Conservation (phyloP, 1,140 invertebrate species). For the Meloidogyne floridensis region DNA sequence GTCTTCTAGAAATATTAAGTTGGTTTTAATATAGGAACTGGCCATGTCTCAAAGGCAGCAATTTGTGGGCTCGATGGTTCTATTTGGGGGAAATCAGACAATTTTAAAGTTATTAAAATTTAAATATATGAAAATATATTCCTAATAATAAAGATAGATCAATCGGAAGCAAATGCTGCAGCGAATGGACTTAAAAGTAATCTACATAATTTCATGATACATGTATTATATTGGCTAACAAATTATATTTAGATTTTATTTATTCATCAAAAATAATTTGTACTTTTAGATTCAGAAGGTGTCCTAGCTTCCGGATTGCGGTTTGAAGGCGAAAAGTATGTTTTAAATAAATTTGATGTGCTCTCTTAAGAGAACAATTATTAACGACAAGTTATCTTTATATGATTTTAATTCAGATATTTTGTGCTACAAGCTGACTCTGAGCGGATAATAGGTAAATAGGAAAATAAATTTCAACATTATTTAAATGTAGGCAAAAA, state of each 20-base stretch:
- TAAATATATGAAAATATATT: neutral
- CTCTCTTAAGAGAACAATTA: neutral
- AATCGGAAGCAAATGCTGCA: slow-evolving; percentile 17
- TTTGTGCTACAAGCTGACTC: slow-evolving; percentile 55
- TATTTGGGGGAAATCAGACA: slow-evolving; percentile 65
- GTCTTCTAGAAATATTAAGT: too few relatives aligned
- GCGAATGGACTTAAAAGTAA: slow-evolving; percentile 26
- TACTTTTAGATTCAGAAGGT: slow-evolving; percentile 53
- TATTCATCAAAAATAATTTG: neutral
- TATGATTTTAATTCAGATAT: slow-evolving; percentile 15
- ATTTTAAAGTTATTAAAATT: slow-evolving; percentile 54
- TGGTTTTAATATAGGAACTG: slow-evolving; percentile 42
- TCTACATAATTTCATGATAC: neutral
- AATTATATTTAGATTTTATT: too few relatives aligned
- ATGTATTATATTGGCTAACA: neutral
- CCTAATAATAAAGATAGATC: slow-evolving; percentile 7
- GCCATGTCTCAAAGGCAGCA: slow-evolving; percentile 63
- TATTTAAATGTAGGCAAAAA: slow-evolving; percentile 42
- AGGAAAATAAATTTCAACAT: neutral
- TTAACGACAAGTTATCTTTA: too few relatives aligned
- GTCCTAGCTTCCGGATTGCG: slow-evolving; percentile 56
- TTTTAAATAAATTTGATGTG: neutral
- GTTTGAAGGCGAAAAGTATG: slow-evolving; percentile 62
- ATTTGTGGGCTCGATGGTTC: slow-evolving; percentile 62
- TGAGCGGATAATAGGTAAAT: slow-evolving; percentile 57